phyloP scores from a whole-genome alignment of 2,888 invertebrate genomes.

The Drosophila rubida region DNA sequence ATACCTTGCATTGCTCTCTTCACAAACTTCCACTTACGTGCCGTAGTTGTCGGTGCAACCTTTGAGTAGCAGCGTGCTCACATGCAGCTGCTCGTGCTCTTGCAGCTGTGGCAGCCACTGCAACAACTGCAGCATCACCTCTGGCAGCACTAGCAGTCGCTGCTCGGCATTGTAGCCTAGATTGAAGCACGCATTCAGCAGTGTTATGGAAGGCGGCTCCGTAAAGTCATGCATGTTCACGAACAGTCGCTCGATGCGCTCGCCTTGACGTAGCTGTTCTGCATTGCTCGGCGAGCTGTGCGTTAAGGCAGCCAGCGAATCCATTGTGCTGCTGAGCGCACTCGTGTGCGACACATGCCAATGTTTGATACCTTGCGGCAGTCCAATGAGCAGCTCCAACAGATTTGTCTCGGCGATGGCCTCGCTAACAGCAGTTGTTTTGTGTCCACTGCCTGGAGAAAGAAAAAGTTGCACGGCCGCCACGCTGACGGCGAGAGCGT shows the following conservation, averaged over 20 bases:
- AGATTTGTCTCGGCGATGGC: constrained; percentile 84
- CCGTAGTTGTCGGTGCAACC: constrained; percentile 86
- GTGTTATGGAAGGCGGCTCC: constrained; percentile 84
- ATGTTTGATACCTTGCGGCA: constrained; percentile 82
- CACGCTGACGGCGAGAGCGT: constrained; percentile 82
- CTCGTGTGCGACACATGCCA: constrained; percentile 81
- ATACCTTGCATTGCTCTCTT: not conserved
- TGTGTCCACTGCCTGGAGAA: constrained; percentile 56
- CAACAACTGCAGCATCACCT: constrained; percentile 86
- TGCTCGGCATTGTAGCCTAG: constrained; percentile 84
- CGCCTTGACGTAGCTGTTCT: constrained; percentile 69
- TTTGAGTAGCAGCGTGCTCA: constrained; percentile 83
- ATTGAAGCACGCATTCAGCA: constrained; percentile 85
- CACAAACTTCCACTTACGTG: constrained; percentile 72
- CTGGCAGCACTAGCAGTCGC: constrained; percentile 83
- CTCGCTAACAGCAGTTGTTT: constrained; percentile 75
- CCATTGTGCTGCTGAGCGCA: constrained; percentile 80
- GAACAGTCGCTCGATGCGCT: constrained; percentile 81
- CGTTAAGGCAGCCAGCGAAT: constrained; percentile 76
- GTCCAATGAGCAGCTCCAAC: constrained; percentile 82
- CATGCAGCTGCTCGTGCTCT: constrained; percentile 84
- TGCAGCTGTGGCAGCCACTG: constrained; percentile 86
- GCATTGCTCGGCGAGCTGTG: constrained; percentile 72
- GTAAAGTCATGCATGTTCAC: constrained; percentile 81
- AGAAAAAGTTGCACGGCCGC: constrained; percentile 83